Base-by-base conservation (phyloP, 2,797 vertebrate species). In the Triplophysa bombifrons region DNA sequence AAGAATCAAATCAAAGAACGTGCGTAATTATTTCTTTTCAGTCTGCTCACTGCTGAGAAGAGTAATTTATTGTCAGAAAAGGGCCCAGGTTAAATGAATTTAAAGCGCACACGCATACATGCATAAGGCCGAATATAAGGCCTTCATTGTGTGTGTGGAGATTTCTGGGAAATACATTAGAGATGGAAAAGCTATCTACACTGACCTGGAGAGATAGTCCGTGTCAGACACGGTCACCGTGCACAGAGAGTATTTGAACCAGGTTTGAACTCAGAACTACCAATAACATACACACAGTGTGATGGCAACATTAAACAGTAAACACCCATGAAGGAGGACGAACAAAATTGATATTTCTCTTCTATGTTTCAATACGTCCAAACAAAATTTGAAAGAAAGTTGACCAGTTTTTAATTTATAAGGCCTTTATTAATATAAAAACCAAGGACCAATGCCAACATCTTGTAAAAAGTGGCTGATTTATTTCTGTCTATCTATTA, bases 101-200 rank as follows among this genome's bases (percentile, higher is more conserved):
- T 74, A 73, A 19, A 34, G 17, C 56, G 22, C 46, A 50, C 58
- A 58, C 41, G 34, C 73, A 53, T 8, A 38, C 12, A 34, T 53
- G 65, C 7, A 3, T 61, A n/a, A 46, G 56, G 27, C 27, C 53
- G 67, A 80, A 50, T 69, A 79, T 82, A 84, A 82, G 51, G 63
- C 72, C 16, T 20, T 78, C 74, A 76, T 69, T 84, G 80, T 84
- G 74, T 78, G 74, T 58, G 41, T 64, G 38, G n/a, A 74, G 50
- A 60, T 69, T 81, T 81, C 83, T 84, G 83, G 83, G 71, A 84
- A 84, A 84, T 69, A 82, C 83, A 84, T 84, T 84, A 84, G 63
- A 70, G 65, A 82, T 80, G 80, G 76, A 82, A 83, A 83, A 83
- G 67, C 48, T 50, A 74, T 82, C 76, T 53, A 66, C 30, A 50